Percentiles rank a stretch among this genome's conserved stretches.
Evolutionary conservation across 2,888 invertebrate species (phyloP).

Genomic region (Acleris holmiana): DNA sequence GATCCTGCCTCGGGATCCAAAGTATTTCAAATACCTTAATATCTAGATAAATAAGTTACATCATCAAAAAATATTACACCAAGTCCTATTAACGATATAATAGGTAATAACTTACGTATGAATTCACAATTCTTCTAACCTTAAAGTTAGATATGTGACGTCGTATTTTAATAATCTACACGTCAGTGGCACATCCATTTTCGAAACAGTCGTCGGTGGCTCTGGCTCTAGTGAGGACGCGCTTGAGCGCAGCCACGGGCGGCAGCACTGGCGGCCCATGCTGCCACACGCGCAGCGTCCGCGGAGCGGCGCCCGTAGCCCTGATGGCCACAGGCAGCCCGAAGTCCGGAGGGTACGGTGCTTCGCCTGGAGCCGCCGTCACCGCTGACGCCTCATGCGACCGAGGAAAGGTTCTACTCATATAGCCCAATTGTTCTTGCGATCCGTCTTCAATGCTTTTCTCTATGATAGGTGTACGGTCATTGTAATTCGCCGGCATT

Average conservation of each 20-base stretch:
- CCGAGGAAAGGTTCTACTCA: constrained; percentile 86
- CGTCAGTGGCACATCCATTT: constrained; percentile 96
- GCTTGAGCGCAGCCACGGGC: constrained; percentile 93
- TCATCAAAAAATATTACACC: constrained; percentile 82
- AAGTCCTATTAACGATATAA: constrained; percentile 68
- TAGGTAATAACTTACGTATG: constrained; percentile 60
- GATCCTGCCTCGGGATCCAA: constrained; percentile 76
- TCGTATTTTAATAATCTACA: constrained; percentile 77
- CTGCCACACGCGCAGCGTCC: constrained; percentile 94
- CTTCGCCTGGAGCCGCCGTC: constrained; percentile 61
- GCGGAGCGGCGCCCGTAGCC: constrained; percentile 86
- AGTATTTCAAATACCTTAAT: constrained; percentile 65
- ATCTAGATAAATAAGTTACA: constrained; percentile 81
- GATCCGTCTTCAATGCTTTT: constrained; percentile 84
- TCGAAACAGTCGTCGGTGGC: constrained; percentile 96
- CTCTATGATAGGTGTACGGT: constrained; percentile 90
- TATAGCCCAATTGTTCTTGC: constrained; percentile 85
- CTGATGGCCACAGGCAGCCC: constrained; percentile 89
- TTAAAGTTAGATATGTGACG: constrained; percentile 55
- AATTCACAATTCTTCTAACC: constrained; percentile 66
- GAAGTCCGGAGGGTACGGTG: constrained; percentile 90
- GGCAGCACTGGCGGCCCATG: constrained; percentile 93
- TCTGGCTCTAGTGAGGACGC: constrained; percentile 92
- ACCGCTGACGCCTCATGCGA: constrained; percentile 67
- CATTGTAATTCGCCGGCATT: constrained; percentile 86